Evolutionary conservation across 2,888 invertebrate species (phyloP), one percentile per base, ranked within the genome.

Genomic region (Deilephila porcellus): DNA sequence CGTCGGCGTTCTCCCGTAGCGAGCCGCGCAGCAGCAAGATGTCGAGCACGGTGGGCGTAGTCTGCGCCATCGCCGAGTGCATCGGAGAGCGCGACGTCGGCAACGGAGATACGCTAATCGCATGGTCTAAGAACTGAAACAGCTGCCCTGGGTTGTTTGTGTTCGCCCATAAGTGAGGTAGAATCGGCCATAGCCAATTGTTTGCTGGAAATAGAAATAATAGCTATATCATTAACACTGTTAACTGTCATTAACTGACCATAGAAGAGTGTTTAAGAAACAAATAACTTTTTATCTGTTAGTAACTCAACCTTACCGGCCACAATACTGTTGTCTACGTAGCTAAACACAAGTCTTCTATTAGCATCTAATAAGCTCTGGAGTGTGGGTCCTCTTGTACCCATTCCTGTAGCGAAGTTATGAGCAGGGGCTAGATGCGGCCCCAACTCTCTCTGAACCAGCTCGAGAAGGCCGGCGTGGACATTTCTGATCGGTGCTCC

Each of bases 1-100:
- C 90, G 73, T 97, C 95, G 0, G 97, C 97, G 87, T 96, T 95
- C 71, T 95, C 92, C 45, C 97, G 90, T 37, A 97, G 87, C 25
- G 96, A 96, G 7, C 96, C 96, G 6, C 96, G 91, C 3, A 95
- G 90, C 76, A 96, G 92, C 14, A 97, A 86, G 29, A 97, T 95
- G 80, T 96, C 96, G 53, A 95, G 88, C 0, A 96, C 93, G 60
- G 95, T 96, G 0, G 97, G 96, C 0, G 97, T 97, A 70, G 97
- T 93, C 88, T 97, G 96, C 0, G 97, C 97, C 97, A 97, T 97
- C 11, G 97, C 96, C 0, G 97, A 96, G 89, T 95, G 95, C 80
- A 96, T 85, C 0, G 95, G 95, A 14, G 94, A 93, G 3, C 93
- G 91, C 25, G 91, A 90, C 73, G 90, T 80, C 0, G 91, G 87